phyloP scores from a whole-genome alignment of 2,888 invertebrate species.

The Hyppa rectilinea region DNA sequence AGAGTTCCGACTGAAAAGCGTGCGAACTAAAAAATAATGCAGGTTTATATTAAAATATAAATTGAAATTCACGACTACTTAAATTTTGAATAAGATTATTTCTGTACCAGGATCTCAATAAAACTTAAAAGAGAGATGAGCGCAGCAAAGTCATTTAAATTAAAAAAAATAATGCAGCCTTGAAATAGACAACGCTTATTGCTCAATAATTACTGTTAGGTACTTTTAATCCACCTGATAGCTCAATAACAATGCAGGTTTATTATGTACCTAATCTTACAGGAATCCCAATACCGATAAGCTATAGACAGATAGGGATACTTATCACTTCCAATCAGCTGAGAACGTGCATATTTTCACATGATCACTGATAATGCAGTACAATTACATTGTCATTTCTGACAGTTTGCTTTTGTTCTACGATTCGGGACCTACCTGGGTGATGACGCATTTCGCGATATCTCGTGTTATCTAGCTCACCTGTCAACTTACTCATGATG shows the following conservation, averaged over 20 bases:
- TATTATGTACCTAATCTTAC: conserved; percentile 23
- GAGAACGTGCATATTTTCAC: conserved; percentile 57
- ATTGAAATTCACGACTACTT: conserved; percentile 16
- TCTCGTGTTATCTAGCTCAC: conserved; percentile 75
- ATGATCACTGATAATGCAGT: conserved; percentile 55
- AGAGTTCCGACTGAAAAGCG: conserved; percentile 77
- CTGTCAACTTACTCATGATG: conserved; percentile 79
- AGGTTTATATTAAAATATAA: conserved; percentile 11
- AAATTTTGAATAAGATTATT: background rate
- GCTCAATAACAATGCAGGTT: conserved; percentile 20
- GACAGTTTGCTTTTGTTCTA: conserved; percentile 71
- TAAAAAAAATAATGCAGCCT: conserved; percentile 5
- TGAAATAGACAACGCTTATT: background rate
- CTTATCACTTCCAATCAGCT: conserved; percentile 55
- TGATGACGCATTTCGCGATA: conserved; percentile 78
- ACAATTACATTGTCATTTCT: conserved; percentile 53
- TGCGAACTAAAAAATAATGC: conserved; percentile 68
- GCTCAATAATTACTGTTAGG: conserved; percentile 26
- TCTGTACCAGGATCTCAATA: background rate
- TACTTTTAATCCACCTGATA: conserved; percentile 18
- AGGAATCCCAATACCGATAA: conserved; percentile 18
- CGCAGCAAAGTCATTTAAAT: background rate
- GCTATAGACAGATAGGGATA: conserved; percentile 18
- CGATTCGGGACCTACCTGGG: conserved; percentile 73
- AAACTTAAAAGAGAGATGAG: background rate